These are phyloP conservation scores for Calosoma granatense DNA, from an alignment of 1,140 invertebrate genomes.

Conservation along the genomic window DNA sequence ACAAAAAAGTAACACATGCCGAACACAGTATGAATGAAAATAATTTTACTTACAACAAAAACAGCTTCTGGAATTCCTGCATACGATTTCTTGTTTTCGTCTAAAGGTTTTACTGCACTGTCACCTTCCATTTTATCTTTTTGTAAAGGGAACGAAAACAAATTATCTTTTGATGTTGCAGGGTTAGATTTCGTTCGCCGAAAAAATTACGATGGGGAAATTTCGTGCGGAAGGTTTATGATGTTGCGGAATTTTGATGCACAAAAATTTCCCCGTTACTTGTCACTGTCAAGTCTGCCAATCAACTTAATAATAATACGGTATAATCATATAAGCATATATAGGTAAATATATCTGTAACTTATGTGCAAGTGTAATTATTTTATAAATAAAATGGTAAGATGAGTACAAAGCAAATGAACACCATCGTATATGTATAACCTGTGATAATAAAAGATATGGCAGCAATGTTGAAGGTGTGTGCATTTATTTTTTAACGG, in stretches of 20 bases:
- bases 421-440: background rate
- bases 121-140: slow-evolving; percentile 20
- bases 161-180: background rate
- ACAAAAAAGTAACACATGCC: slow-evolving; percentile 5
- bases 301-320: background rate
- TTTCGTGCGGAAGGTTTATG: background rate
- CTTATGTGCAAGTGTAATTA: background rate
- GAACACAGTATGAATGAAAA: background rate
- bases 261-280: no score
- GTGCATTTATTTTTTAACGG: background rate
- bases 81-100: slow-evolving; percentile 54
- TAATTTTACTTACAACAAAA: slow-evolving; percentile 57
- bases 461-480: slow-evolving; percentile 19
- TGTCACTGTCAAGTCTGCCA: slow-evolving; percentile 1
- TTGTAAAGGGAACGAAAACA: background rate
- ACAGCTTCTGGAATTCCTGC: slow-evolving; percentile 70
- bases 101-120: slow-evolving; percentile 20
- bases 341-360: background rate
- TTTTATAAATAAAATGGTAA: background rate
- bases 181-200: background rate
- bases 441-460: background rate
- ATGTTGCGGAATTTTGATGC: no score
- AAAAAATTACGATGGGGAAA: background rate
- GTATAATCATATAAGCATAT: no score
- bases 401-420: background rate